Percentiles rank a stretch among this genome's conserved stretches.
Evolutionary conservation across 2,888 invertebrate species (phyloP).

Genomic region (Agrotis ipsilon): DNA sequence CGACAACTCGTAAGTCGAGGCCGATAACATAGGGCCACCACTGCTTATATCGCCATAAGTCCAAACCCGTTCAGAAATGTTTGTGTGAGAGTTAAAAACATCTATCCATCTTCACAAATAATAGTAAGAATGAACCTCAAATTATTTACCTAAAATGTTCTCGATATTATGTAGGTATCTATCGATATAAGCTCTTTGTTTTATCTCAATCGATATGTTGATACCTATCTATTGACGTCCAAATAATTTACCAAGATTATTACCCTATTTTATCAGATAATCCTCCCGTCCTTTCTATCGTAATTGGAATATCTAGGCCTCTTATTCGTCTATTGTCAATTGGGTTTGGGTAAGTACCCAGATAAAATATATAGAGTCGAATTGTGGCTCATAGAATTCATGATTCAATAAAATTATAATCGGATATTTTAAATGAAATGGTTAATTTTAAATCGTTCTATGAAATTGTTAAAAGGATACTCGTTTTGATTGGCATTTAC

Average conservation of each 20-base stretch:
- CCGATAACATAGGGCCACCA: no score
- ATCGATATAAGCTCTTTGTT: background rate
- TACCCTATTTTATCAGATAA: background rate
- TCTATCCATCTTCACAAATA: no score
- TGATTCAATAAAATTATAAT: background rate
- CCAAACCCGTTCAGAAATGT: no score
- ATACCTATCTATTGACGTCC: background rate
- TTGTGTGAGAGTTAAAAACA: no score
- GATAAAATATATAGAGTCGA: background rate
- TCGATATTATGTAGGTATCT: background rate
- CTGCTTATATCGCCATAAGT: no score
- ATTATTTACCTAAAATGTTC: background rate
- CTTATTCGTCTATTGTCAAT: background rate
- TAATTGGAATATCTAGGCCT: background rate
- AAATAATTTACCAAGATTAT: conserved; percentile 5
- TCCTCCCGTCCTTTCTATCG: background rate
- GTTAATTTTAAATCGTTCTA: background rate
- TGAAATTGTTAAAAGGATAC: background rate
- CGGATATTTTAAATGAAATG: background rate
- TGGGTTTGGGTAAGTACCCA: background rate
- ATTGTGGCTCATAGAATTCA: background rate
- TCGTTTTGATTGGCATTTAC: background rate
- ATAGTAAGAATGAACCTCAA: no score
- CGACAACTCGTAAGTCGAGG: no score
- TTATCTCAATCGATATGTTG: background rate